These are phyloP conservation scores for Atrichornis clamosus DNA, from an alignment of 2,113 vertebrate species.

Conservation along the genomic window DNA sequence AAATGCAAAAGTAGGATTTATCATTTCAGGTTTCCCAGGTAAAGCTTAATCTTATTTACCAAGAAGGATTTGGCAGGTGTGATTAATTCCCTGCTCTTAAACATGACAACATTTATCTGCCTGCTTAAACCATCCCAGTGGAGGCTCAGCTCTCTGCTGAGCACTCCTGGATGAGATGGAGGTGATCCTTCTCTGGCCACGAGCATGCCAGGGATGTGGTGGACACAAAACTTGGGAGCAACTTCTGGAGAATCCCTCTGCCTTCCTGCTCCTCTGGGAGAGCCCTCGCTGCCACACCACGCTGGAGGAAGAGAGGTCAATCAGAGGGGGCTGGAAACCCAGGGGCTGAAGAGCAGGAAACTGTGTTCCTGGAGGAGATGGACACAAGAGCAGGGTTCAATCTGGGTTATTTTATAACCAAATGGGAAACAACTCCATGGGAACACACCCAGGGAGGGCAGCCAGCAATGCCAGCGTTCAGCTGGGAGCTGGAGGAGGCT, in stretches of 20 bases:
- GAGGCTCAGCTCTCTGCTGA: neutral
- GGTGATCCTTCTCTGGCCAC: neutral
- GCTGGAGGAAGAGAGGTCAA: neutral
- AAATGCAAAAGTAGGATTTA: neutral
- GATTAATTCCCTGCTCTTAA: neutral
- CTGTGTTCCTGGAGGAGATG: neutral
- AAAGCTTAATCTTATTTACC: slow-evolving; percentile 10
- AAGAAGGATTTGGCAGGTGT: neutral
- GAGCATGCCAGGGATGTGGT: rapidly evolving
- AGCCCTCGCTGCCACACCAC: rapidly evolving
- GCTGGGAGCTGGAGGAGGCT: neutral
- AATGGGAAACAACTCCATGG: neutral
- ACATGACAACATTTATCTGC: neutral
- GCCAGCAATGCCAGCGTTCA: rapidly evolving
- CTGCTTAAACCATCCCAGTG: neutral
- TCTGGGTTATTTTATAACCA: neutral
- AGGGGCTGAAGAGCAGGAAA: neutral
- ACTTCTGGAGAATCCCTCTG: neutral
- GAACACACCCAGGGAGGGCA: neutral
- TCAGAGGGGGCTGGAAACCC: neutral
- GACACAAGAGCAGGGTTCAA: neutral
- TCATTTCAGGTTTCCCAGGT: neutral
- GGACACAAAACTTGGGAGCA: neutral
- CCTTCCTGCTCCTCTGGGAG: neutral
- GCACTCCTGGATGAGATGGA: neutral